Conservation (phyloP, 1,140 invertebrate genomes). For the Ylistrum balloti region DNA sequence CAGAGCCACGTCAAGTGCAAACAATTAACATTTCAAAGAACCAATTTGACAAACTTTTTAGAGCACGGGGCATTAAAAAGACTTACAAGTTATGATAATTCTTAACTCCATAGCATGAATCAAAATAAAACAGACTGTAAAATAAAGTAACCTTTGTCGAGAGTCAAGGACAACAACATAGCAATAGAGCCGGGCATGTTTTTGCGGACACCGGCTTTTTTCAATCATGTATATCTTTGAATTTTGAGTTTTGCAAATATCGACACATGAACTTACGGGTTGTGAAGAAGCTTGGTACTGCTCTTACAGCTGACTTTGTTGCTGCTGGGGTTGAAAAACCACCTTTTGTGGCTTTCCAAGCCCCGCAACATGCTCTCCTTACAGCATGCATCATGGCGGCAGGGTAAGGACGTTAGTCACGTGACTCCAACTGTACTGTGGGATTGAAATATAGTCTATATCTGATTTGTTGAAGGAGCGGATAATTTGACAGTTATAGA, state of each 20-base stretch:
- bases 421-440: slow-evolving; percentile 60
- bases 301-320: slow-evolving; percentile 85
- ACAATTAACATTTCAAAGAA: neutral
- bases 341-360: slow-evolving; percentile 86
- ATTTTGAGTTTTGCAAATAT: slow-evolving; percentile 3
- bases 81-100: neutral
- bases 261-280: slow-evolving; percentile 84
- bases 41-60: neutral
- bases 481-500: neutral
- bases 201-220: slow-evolving; percentile 11
- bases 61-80: no score
- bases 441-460: neutral
- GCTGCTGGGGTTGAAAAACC: slow-evolving; percentile 82
- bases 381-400: slow-evolving; percentile 87
- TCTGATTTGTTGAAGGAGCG: neutral
- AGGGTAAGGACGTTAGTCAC: slow-evolving; percentile 68
- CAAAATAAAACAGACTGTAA: neutral
- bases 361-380: slow-evolving; percentile 85
- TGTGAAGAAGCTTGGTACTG: slow-evolving; percentile 83
- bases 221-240: neutral
- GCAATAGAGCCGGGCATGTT: neutral
- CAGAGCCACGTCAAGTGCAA: slow-evolving; percentile 31
- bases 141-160: slow-evolving; percentile 42
- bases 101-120: neutral
- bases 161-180: slow-evolving; percentile 46